These are phyloP conservation scores for Drosophila gaucha DNA, from an alignment of 2,888 invertebrate genomes.

Conservation along the genomic window DNA sequence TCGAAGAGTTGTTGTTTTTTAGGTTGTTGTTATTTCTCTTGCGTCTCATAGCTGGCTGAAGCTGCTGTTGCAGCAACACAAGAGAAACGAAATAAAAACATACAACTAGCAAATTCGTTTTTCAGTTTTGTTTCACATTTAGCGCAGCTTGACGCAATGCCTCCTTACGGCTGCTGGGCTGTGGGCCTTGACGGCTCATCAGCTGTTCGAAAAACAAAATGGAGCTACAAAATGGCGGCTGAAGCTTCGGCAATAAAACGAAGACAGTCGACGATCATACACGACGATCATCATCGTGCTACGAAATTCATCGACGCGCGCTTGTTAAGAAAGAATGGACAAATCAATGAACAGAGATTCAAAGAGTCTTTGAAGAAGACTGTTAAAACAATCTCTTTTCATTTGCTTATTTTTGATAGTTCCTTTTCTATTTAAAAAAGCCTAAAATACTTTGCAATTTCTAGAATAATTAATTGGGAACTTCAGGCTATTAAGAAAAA, in stretches of 20 bases:
- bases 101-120: constrained; percentile 47
- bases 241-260: constrained; percentile 30
- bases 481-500: too few relatives aligned
- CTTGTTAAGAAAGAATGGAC: too few relatives aligned
- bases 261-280: constrained; percentile 33
- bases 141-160: constrained; percentile 10
- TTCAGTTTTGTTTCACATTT: constrained; percentile 45
- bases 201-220: constrained; percentile 34
- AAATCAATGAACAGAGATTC: too few relatives aligned
- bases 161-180: background rate
- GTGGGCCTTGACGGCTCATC: constrained; percentile 10
- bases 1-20: constrained; percentile 35
- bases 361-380: too few relatives aligned
- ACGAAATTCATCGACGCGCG: too few relatives aligned
- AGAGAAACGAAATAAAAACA: constrained; percentile 42
- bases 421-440: too few relatives aligned
- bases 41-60: constrained; percentile 9
- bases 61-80: constrained; percentile 31
- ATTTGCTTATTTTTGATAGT: too few relatives aligned
- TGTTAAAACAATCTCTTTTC: too few relatives aligned
- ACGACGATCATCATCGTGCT: too few relatives aligned
- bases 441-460: too few relatives aligned
- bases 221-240: constrained; percentile 36
- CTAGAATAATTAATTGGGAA: too few relatives aligned
- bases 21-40: constrained; percentile 24